These are phyloP conservation scores for Coturnix japonica DNA, from an alignment of 2,113 vertebrate species.

Conservation along the genomic window DNA sequence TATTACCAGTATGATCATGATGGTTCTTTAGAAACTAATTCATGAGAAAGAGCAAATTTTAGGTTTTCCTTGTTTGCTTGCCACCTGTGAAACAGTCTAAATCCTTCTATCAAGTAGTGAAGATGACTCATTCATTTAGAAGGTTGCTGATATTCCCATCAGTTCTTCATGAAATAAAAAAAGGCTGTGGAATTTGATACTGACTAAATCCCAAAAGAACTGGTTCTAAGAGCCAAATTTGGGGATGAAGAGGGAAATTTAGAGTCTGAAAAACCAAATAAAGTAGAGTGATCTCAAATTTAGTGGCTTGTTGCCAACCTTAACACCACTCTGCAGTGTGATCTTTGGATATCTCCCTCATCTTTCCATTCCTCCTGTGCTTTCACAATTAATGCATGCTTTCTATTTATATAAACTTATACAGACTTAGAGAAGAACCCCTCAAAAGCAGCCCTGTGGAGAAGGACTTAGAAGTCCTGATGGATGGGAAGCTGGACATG, in stretches of 20 bases:
- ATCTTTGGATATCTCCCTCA: no score
- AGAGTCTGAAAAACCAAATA: not conserved
- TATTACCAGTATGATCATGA: not conserved
- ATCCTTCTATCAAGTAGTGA: not conserved
- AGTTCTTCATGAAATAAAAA: not conserved
- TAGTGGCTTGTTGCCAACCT: fast-evolving
- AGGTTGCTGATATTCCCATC: not conserved
- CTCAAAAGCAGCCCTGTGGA: no score
- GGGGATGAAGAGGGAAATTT: not conserved
- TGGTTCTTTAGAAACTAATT: not conserved
- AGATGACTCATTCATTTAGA: not conserved
- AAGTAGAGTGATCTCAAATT: fast-evolving
- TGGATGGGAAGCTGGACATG: no score
- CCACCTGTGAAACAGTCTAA: not conserved
- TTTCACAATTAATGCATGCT: not conserved
- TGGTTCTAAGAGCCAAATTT: not conserved
- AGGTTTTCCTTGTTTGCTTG: not conserved
- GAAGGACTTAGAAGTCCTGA: no score
- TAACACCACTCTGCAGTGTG: fast-evolving
- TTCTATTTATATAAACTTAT: not conserved
- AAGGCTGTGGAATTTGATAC: not conserved
- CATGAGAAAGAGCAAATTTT: not conserved
- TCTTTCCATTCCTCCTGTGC: not conserved
- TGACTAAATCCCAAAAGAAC: not conserved
- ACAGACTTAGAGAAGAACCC: no score